Conservation (phyloP, 1,140 invertebrate genomes). For the Drosophila nikananu region DNA sequence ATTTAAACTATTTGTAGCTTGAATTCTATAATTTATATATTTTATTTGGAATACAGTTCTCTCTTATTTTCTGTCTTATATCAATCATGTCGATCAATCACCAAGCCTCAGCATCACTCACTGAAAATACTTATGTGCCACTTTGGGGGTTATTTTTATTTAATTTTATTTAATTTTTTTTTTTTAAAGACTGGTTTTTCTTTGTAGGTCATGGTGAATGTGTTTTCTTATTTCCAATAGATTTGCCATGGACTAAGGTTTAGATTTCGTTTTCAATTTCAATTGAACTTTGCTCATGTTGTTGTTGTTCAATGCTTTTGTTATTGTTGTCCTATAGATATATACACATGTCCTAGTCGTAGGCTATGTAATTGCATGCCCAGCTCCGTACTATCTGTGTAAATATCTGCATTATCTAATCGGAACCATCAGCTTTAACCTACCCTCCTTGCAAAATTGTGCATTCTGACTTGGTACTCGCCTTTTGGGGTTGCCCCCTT, state of each 20-base stretch:
- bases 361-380: slow-evolving; percentile 56
- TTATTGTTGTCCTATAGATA: slow-evolving; percentile 11
- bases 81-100: slow-evolving; percentile 5
- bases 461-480: slow-evolving; percentile 4
- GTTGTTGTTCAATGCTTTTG: slow-evolving; percentile 9
- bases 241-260: slow-evolving; percentile 15
- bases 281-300: neutral
- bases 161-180: neutral
- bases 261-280: neutral
- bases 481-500: slow-evolving; percentile 43
- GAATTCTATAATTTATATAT: neutral
- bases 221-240: slow-evolving; percentile 26
- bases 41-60: neutral
- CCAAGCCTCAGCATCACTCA: slow-evolving; percentile 1
- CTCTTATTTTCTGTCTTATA: neutral
- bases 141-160: neutral
- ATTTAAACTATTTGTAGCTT: neutral
- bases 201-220: slow-evolving; percentile 69
- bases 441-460: slow-evolving; percentile 30
- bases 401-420: slow-evolving; percentile 65
- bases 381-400: slow-evolving; percentile 23
- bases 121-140: neutral
- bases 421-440: slow-evolving; percentile 55
- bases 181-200: slow-evolving; percentile 30
- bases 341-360: slow-evolving; percentile 10